Percentiles rank a stretch among this genome's conserved stretches.
These are phyloP conservation scores for Fragum whitleyi DNA, from an alignment of 2,888 invertebrate species.

Conservation along the genomic window DNA sequence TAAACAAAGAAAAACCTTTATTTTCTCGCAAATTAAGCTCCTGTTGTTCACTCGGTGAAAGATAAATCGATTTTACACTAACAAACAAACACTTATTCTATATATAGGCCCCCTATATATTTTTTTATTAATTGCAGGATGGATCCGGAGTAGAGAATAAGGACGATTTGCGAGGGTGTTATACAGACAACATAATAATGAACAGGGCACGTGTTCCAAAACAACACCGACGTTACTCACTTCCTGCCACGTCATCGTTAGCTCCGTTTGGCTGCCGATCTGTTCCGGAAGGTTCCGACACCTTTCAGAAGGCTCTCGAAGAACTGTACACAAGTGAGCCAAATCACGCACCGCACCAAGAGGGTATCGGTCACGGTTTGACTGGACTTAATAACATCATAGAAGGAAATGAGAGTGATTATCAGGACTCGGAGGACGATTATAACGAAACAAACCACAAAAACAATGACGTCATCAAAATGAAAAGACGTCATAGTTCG, in stretches of 20 bases:
- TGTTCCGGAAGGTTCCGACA: slow-evolving; percentile 60
- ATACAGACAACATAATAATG: slow-evolving; percentile 8
- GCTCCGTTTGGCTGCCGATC: slow-evolving; percentile 36
- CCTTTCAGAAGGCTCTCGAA: slow-evolving; percentile 57
- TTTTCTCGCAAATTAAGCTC: too few species aligned
- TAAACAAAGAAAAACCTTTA: too few species aligned
- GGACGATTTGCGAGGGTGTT: too few species aligned
- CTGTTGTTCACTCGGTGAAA: too few species aligned
- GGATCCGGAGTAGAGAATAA: neutral
- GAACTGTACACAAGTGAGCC: slow-evolving; percentile 54
- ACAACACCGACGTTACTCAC: slow-evolving; percentile 51
- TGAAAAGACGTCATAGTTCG: slow-evolving; percentile 50
- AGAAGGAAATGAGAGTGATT: slow-evolving; percentile 56
- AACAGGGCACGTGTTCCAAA: slow-evolving; percentile 32
- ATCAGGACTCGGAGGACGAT: slow-evolving; percentile 37
- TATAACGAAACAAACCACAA: neutral
- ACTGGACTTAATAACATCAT: slow-evolving; percentile 53
- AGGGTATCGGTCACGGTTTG: slow-evolving; percentile 11
- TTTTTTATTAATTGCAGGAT: neutral
- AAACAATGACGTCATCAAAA: neutral
- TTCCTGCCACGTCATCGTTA: slow-evolving; percentile 51
- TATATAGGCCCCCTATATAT: too few species aligned
- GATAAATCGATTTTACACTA: too few species aligned
- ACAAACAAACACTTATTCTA: too few species aligned
- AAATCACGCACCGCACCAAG: slow-evolving; percentile 35